These are phyloP conservation scores for Eugnorisma glareosa DNA, from an alignment of 2,888 invertebrate genomes.

Conservation along the genomic window DNA sequence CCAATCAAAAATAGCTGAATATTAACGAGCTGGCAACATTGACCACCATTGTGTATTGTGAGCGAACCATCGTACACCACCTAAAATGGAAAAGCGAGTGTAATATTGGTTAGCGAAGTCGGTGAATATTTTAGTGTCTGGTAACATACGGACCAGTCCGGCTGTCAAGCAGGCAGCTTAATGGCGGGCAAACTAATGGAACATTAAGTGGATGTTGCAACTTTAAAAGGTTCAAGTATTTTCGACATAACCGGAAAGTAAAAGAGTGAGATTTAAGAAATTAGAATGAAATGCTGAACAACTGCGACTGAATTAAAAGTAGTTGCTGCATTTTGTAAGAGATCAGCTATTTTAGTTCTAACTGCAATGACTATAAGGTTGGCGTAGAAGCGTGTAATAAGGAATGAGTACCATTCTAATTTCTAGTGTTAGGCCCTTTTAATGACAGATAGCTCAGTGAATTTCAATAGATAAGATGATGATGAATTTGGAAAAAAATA, in stretches of 20 bases:
- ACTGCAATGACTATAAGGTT: not conserved
- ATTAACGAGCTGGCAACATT: not conserved
- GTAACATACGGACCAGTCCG: not conserved
- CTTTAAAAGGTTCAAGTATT: not conserved
- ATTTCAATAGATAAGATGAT: not conserved
- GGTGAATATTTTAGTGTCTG: not conserved
- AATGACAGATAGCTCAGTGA: not conserved
- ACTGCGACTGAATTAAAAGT: not conserved
- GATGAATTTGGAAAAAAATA: not conserved
- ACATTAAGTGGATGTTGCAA: not conserved
- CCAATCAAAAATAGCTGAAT: not conserved
- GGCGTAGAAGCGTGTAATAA: not conserved
- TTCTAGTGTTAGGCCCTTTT: not conserved
- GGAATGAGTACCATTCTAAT: not conserved
- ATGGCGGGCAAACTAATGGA: not conserved
- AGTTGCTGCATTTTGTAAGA: not conserved
- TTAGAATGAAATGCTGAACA: not conserved
- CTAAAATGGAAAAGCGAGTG: not conserved
- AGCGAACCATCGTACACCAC: not conserved
- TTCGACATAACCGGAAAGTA: not conserved
- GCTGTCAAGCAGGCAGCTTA: not conserved
- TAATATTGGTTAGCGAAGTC: not conserved
- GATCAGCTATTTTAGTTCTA: not conserved
- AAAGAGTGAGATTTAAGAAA: not conserved
- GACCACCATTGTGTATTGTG: not conserved